Conservation (phyloP, 2,888 invertebrate genomes). For the Scaptomyza polygonia region DNA sequence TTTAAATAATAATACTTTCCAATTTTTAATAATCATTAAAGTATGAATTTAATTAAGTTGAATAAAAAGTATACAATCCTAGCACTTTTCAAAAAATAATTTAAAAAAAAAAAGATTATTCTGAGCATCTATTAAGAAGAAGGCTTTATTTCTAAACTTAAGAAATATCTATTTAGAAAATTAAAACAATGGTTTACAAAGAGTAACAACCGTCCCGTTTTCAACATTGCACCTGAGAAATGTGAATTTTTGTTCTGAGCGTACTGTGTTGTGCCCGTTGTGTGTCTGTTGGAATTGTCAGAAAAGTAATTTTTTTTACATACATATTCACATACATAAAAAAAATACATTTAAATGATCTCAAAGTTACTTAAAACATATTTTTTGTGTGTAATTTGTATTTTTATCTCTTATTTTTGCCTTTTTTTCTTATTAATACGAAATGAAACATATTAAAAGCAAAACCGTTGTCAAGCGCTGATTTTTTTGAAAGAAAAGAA, state of each 20-base stretch:
- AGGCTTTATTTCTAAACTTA: too few relatives aligned
- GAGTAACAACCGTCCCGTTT: too few relatives aligned
- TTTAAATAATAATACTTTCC: too few relatives aligned
- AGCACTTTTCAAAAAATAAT: too few relatives aligned
- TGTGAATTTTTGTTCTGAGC: background rate
- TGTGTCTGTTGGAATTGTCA: slow-evolving; percentile 13
- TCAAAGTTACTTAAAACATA: slow-evolving; percentile 78
- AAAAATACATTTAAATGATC: slow-evolving; percentile 78
- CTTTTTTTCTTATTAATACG: slow-evolving; percentile 10
- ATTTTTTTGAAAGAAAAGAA: slow-evolving; percentile 29
- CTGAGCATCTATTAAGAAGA: too few relatives aligned
- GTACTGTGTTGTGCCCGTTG: slow-evolving; percentile 9
- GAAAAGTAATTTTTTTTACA: slow-evolving; percentile 25
- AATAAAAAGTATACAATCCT: too few relatives aligned
- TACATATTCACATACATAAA: slow-evolving; percentile 62
- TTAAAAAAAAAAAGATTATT: too few relatives aligned
- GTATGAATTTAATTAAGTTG: too few relatives aligned
- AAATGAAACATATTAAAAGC: slow-evolving; percentile 14
- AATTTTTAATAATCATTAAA: too few relatives aligned
- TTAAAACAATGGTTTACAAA: too few relatives aligned
- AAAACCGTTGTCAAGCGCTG: slow-evolving; percentile 47
- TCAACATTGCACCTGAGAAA: too few relatives aligned
- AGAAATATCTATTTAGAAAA: too few relatives aligned
- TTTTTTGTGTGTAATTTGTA: slow-evolving; percentile 72
- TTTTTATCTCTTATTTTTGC: slow-evolving; percentile 38